A percentile compares a stretch with the other conserved stretches of the same genome.
Evolutionary conservation across 1,140 invertebrate genomes (phyloP).

Genomic region (Grapholita molesta): DNA sequence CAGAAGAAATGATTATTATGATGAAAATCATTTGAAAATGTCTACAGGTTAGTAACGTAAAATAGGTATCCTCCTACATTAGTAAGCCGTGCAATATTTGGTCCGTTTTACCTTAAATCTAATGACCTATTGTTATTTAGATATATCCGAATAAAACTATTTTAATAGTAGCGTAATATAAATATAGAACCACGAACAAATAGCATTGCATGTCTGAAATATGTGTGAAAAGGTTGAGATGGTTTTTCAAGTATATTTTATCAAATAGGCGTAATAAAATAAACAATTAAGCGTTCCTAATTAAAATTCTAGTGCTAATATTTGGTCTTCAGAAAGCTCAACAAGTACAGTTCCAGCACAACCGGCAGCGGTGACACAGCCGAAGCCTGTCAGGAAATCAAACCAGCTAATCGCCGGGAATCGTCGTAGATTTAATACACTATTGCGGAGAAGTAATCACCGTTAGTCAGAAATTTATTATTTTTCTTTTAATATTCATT

Average conservation of each 20-base stretch:
- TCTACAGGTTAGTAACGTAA: not conserved
- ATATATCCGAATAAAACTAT: no score
- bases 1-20: not conserved
- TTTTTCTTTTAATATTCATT: not conserved
- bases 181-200: no score
- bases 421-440: not conserved
- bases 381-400: not conserved
- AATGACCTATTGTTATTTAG: no score
- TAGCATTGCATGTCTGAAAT: no score
- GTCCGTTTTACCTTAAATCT: no score
- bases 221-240: no score
- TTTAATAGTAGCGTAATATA: no score
- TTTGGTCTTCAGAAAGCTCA: not conserved
- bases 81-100: no score
- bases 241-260: no score
- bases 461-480: not conserved
- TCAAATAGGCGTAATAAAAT: no score
- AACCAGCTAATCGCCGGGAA: not conserved
- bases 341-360: not conserved
- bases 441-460: not conserved
- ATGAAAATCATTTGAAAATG: not conserved
- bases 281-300: no score
- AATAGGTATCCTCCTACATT: no score
- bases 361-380: not conserved
- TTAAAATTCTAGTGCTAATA: not conserved